A percentile compares a stretch with the other conserved stretches of the same genome.
phyloP scores from a whole-genome alignment of 2,888 invertebrate species.

The Machimus rusticus region DNA sequence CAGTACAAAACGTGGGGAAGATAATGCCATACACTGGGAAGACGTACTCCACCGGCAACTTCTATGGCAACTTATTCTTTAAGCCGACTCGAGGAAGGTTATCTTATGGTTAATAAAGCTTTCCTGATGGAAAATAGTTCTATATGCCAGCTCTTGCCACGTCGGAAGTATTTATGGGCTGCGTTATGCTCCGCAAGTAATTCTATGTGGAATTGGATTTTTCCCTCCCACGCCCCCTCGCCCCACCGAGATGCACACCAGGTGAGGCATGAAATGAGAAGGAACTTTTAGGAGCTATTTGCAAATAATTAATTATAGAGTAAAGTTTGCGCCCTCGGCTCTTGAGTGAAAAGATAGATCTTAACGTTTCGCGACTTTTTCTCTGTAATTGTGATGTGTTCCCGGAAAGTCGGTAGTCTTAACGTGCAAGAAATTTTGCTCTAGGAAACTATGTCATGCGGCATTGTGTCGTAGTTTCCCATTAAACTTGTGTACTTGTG shows the following conservation, averaged over 20 bases:
- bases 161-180: not conserved
- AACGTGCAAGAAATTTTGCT: not conserved
- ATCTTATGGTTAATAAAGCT: slow-evolving; percentile 4
- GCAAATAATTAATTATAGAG: not conserved
- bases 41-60: not conserved
- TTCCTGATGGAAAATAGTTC: not conserved
- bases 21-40: not conserved
- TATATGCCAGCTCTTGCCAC: not conserved
- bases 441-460: not conserved
- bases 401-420: not conserved
- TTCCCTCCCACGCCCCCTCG: not conserved
- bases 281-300: not conserved
- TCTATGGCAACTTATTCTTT: slow-evolving; percentile 12
- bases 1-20: slow-evolving; percentile 9
- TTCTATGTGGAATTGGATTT: not conserved
- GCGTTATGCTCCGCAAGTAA: not conserved
- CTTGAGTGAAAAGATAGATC: not conserved
- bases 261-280: not conserved
- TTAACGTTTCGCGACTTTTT: not conserved
- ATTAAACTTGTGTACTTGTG: not conserved
- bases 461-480: not conserved
- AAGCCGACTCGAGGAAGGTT: not conserved
- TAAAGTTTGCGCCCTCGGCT: not conserved
- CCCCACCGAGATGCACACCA: not conserved
- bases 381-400: not conserved